These are phyloP conservation scores for Takifugu rubripes DNA, from an alignment of 2,797 vertebrate genomes.

Conservation along the genomic window DNA sequence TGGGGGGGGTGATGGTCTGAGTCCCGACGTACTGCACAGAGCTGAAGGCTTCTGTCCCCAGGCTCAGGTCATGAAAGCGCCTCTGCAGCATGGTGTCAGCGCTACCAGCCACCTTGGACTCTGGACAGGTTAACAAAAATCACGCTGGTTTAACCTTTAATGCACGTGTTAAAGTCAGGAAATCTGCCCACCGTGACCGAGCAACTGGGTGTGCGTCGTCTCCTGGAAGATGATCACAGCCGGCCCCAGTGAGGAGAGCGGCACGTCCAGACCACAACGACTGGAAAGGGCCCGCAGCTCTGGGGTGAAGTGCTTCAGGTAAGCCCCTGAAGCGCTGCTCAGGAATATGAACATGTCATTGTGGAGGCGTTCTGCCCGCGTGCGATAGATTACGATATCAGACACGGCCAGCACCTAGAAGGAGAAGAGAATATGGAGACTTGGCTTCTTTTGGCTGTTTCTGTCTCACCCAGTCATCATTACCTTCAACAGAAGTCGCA, in stretches of 20 bases:
- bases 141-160: no score
- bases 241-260: constrained; percentile 80
- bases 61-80: constrained; percentile 78
- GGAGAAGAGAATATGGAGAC: no score
- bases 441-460: no score
- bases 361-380: constrained; percentile 82
- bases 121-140: constrained; percentile 37
- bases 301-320: constrained; percentile 80
- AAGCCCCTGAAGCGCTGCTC: constrained; percentile 80
- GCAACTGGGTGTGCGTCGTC: constrained; percentile 79
- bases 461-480: neutral
- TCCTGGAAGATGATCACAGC: constrained; percentile 80
- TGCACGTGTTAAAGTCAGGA: neutral
- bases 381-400: constrained; percentile 81
- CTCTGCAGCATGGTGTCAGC: constrained; percentile 78
- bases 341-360: constrained; percentile 86
- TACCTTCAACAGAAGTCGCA: constrained; percentile 82
- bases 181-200: constrained; percentile 71
- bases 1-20: constrained; percentile 78
- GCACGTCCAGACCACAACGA: constrained; percentile 80
- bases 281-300: constrained; percentile 78
- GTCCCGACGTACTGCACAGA: constrained; percentile 82
- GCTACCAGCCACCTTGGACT: constrained; percentile 55
- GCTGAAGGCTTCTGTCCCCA: constrained; percentile 81
- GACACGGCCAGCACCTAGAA: constrained; percentile 79